These are phyloP conservation scores for Parasteatoda lunata DNA, from an alignment of 2,888 invertebrate species.

Conservation along the genomic window DNA sequence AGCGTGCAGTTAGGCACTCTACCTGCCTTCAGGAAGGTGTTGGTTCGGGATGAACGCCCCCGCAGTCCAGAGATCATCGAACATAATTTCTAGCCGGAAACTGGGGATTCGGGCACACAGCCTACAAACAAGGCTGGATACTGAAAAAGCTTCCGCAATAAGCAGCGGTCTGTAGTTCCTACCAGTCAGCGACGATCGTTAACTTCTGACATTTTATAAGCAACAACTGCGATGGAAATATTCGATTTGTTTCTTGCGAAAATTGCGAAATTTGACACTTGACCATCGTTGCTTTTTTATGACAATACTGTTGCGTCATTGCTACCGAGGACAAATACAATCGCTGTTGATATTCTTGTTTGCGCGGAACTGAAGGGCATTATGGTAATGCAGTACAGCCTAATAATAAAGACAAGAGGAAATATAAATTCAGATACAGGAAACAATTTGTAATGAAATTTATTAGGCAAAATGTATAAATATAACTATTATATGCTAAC, in stretches of 20 bases:
- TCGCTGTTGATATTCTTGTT: not conserved
- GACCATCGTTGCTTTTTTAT: slow-evolving; percentile 17
- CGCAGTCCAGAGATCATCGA: slow-evolving; percentile 45
- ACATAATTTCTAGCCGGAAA: slow-evolving; percentile 42
- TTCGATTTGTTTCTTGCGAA: slow-evolving; percentile 4
- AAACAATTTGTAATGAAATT: not conserved
- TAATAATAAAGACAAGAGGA: not conserved
- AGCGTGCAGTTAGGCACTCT: not conserved
- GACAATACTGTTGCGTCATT: slow-evolving; percentile 21
- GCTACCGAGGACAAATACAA: not conserved
- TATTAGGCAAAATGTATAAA: not conserved
- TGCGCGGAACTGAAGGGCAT: not conserved
- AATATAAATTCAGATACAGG: not conserved
- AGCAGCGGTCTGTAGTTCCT: slow-evolving; percentile 57
- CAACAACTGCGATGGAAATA: slow-evolving; percentile 5
- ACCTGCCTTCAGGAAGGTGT: slow-evolving; percentile 42
- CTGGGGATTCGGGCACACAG: slow-evolving; percentile 17
- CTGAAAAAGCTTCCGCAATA: slow-evolving; percentile 57
- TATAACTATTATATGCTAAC: too few relatives aligned
- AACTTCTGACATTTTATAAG: slow-evolving; percentile 34
- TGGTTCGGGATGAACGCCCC: slow-evolving; percentile 50
- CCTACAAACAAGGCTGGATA: slow-evolving; percentile 38
- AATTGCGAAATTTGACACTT: slow-evolving; percentile 32
- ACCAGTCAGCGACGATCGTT: slow-evolving; percentile 38
- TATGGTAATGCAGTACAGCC: not conserved